Evolutionary conservation across 2,113 vertebrate species (phyloP).

Genomic region (Lipophrys pholis): DNA sequence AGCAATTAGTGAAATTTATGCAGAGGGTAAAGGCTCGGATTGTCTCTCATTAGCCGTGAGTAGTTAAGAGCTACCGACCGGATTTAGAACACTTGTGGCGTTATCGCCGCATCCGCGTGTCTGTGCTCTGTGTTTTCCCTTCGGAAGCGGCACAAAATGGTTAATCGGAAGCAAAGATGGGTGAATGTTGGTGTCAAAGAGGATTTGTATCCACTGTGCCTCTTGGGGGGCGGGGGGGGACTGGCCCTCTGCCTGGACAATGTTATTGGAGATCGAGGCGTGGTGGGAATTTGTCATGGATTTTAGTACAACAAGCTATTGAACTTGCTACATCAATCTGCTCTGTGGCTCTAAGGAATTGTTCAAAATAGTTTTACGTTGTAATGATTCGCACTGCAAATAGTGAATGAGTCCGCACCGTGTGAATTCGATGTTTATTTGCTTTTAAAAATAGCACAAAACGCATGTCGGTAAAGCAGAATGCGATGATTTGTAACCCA

Average conservation of each 20-base stretch:
- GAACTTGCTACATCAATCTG: constrained; percentile 39
- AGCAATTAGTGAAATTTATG: constrained; percentile 78
- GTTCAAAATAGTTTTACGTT: constrained; percentile 2
- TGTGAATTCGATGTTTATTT: neutral
- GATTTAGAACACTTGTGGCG: constrained; percentile 42
- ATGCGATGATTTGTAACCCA: no score
- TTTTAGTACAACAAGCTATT: constrained; percentile 26
- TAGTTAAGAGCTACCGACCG: constrained; percentile 60
- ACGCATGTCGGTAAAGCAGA: no score
- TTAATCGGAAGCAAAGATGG: constrained; percentile 48
- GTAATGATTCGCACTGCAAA: neutral
- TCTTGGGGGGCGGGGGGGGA: constrained; percentile 24
- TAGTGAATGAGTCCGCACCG: neutral
- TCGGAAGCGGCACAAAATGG: constrained; percentile 36
- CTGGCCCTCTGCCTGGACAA: constrained; percentile 58
- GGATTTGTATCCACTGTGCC: constrained; percentile 54
- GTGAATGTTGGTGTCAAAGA: constrained; percentile 43
- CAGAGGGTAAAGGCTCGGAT: constrained; percentile 66
- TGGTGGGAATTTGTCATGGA: constrained; percentile 27
- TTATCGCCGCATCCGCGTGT: constrained; percentile 25
- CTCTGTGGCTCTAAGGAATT: constrained; percentile 2
- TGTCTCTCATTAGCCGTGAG: constrained; percentile 70
- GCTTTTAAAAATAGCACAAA: neutral
- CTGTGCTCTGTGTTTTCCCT: constrained; percentile 23
- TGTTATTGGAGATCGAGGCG: constrained; percentile 25